phyloP scores from a whole-genome alignment of 2,888 invertebrate genomes.

The Eueremaeus valkanovi region DNA sequence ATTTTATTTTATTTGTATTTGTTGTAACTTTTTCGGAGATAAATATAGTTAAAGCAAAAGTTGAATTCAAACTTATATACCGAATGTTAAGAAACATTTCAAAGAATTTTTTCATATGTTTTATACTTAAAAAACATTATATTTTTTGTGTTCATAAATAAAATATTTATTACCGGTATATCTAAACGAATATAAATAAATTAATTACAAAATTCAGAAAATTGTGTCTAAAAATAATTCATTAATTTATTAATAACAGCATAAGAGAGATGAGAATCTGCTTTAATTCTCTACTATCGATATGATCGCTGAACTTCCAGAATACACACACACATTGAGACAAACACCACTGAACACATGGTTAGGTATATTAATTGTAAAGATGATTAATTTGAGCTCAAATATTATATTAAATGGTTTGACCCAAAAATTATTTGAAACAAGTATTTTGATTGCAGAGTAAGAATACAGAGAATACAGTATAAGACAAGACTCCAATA shows the following conservation, averaged over 20 bases:
- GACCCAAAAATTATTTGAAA: slow-evolving; percentile 3
- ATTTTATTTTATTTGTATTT: too few relatives aligned
- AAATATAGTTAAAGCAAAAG: too few relatives aligned
- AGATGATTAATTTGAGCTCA: slow-evolving; percentile 1
- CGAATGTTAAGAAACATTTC: too few relatives aligned
- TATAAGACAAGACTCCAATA: too few relatives aligned
- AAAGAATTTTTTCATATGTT: too few relatives aligned
- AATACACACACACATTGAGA: slow-evolving; percentile 3
- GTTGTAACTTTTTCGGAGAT: too few relatives aligned
- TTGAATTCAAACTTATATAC: too few relatives aligned
- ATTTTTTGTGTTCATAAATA: too few relatives aligned
- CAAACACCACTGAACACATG: neutral
- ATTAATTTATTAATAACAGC: neutral
- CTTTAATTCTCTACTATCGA: slow-evolving; percentile 4
- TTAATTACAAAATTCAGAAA: neutral
- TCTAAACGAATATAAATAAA: neutral
- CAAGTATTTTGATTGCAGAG: neutral
- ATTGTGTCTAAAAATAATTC: too few relatives aligned
- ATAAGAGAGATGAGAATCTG: neutral
- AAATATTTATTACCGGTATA: slow-evolving; percentile 3
- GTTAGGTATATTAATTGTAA: neutral
- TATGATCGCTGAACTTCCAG: slow-evolving; percentile 25
- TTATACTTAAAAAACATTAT: too few relatives aligned
- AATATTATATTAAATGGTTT: neutral
- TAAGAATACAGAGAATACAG: too few relatives aligned